These are phyloP conservation scores for Charanyca ferruginea DNA, from an alignment of 2,888 invertebrate species.

Conservation along the genomic window DNA sequence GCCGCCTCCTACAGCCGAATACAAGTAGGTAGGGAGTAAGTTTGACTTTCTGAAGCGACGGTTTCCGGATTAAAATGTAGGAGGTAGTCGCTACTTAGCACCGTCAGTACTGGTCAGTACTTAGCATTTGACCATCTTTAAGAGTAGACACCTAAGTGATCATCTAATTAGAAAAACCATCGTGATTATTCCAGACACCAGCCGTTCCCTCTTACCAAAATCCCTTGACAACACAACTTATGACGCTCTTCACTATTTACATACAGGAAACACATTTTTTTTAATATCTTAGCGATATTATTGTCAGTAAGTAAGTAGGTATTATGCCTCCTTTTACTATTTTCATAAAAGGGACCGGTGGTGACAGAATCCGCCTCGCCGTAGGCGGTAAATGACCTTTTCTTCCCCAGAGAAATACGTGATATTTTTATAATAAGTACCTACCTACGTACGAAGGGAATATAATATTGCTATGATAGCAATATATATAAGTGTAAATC, in stretches of 20 bases:
- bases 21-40: background rate
- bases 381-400: conserved; percentile 28
- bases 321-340: conserved; percentile 7
- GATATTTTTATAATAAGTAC: conserved; percentile 16
- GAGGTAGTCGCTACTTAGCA: too few relatives aligned
- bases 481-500: too few relatives aligned
- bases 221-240: background rate
- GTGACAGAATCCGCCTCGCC: background rate
- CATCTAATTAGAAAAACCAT: too few relatives aligned
- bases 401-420: conserved; percentile 31
- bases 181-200: too few relatives aligned
- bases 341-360: conserved; percentile 4
- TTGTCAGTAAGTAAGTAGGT: background rate
- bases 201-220: background rate
- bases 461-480: background rate
- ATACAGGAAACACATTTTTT: too few relatives aligned
- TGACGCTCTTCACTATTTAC: background rate
- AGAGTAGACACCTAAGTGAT: too few relatives aligned
- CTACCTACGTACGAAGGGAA: background rate
- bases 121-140: too few relatives aligned
- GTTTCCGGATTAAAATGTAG: too few relatives aligned
- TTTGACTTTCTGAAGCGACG: too few relatives aligned
- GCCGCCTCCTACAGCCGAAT: background rate
- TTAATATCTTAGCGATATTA: too few relatives aligned
- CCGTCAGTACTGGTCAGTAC: too few relatives aligned